Evolutionary conservation across 1,140 invertebrate genomes (phyloP).

Genomic region (Leptestheria dahalacensis): DNA sequence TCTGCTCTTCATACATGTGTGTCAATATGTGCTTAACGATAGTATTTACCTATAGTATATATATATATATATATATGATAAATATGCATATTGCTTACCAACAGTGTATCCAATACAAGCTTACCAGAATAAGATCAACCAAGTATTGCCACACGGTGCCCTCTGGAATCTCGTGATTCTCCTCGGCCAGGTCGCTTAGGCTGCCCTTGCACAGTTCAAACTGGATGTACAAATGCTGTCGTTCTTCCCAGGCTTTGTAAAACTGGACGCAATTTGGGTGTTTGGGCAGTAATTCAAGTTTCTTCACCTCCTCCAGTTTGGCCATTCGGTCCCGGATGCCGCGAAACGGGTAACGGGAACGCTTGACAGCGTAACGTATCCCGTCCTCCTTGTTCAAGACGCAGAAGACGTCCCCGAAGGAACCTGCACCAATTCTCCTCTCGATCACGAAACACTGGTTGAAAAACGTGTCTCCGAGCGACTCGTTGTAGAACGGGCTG

Average conservation of each 20-base stretch:
- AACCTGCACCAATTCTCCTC: constrained; percentile 48
- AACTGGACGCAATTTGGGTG: constrained; percentile 52
- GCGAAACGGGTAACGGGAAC: constrained; percentile 41
- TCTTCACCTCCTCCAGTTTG: constrained; percentile 49
- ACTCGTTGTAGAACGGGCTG: constrained; percentile 24
- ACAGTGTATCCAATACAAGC: too few relatives aligned
- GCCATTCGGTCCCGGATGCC: constrained; percentile 41
- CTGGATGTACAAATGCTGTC: constrained; percentile 50
- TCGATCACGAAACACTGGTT: constrained; percentile 48
- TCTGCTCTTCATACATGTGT: too few relatives aligned
- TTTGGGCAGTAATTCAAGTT: constrained; percentile 47
- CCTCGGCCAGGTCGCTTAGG: constrained; percentile 29
- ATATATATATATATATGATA: too few relatives aligned
- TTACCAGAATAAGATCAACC: constrained; percentile 35
- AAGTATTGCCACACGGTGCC: constrained; percentile 35
- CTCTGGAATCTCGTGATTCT: constrained; percentile 35
- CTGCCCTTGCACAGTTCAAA: constrained; percentile 45
- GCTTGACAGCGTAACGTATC: constrained; percentile 49
- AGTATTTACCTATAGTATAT: too few relatives aligned
- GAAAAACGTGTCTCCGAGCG: constrained; percentile 32
- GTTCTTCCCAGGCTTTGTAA: constrained; percentile 57
- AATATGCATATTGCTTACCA: too few relatives aligned
- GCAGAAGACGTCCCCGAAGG: constrained; percentile 57
- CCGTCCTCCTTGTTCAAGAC: constrained; percentile 46
- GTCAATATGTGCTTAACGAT: too few relatives aligned